These are phyloP conservation scores for Dryoscopus gambensis DNA, from an alignment of 2,113 vertebrate genomes.

Conservation along the genomic window DNA sequence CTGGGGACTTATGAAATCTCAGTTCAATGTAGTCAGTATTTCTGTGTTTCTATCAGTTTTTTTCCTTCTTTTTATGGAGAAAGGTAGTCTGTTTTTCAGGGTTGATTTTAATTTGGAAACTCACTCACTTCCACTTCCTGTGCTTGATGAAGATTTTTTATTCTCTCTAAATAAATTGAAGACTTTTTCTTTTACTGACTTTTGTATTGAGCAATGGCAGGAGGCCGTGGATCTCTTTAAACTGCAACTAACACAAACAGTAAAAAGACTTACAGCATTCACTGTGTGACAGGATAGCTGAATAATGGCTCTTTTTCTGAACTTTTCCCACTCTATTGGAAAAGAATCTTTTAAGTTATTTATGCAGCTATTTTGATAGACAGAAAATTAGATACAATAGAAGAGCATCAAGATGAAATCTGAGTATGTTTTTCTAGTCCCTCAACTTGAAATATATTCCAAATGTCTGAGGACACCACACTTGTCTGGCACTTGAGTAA, in stretches of 20 bases:
- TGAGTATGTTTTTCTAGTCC: neutral
- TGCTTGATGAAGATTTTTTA: neutral
- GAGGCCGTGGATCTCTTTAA: neutral
- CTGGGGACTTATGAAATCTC: neutral
- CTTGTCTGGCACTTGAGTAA: neutral
- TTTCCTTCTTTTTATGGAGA: neutral
- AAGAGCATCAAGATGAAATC: neutral
- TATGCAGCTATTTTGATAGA: neutral
- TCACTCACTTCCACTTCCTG: neutral
- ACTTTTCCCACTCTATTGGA: neutral
- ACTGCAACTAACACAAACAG: neutral
- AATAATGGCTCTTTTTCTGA: neutral
- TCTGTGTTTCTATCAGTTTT: neutral
- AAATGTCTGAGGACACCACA: neutral
- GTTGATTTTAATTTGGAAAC: neutral
- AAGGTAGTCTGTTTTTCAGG: neutral
- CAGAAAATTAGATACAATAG: neutral
- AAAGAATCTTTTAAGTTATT: neutral
- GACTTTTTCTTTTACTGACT: neutral
- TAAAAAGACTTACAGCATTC: neutral
- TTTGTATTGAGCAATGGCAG: neutral
- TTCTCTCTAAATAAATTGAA: neutral
- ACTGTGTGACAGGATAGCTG: neutral
- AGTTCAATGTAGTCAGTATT: neutral
- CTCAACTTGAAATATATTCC: neutral